Evolutionary conservation across 2,113 vertebrate genomes (phyloP), one percentile per base, ranked within the genome.

Genomic region (Ellobius talpinus): DNA sequence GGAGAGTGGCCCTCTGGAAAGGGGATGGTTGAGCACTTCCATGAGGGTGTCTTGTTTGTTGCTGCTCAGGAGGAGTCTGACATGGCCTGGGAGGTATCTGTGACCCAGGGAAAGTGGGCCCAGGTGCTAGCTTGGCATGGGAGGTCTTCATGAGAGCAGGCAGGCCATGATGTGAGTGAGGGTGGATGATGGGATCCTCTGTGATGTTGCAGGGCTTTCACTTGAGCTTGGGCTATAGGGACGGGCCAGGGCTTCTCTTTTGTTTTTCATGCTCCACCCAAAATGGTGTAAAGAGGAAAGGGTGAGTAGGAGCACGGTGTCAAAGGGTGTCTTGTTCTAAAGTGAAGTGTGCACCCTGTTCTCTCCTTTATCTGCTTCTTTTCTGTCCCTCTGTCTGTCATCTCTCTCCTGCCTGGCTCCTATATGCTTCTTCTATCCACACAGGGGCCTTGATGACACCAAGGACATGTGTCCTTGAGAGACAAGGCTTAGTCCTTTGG

Each of bases 371-470:
- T 70, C 65, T 33, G 7, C 5, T 45, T 39, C 3, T 47, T 29
- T 0, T 14, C 24, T 14, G 2, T 8, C 33, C 13, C 9, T 23
- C 52, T 73, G 42, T 23, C 52, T 50, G 36, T 78, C 1, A 16
- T 63, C 10, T 26, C 8, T 10, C n/a, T 12, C 17, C 72, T 29
- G 29, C 26, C 66, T 66, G 39, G 23, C 24, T 24, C 12, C 12
- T 58, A 0, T 31, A 58, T 5, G 5, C 29, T 63, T 0, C 39
- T 92, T 42, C 89, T 79, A 1, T 70, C 61, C 63, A 16, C 1
- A 1, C 0, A 39, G 47, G 45, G 17, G 3, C 31, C 45, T 19
- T 3, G 31, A 36, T 36, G 52, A 33, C 2, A 2, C 4, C 7
- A 0, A 52, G 61, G 8, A 61, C 17, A 6, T 12, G 61, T 11